Evolutionary conservation across 2,797 vertebrate species (phyloP).

Genomic region (Chromis chromis): DNA sequence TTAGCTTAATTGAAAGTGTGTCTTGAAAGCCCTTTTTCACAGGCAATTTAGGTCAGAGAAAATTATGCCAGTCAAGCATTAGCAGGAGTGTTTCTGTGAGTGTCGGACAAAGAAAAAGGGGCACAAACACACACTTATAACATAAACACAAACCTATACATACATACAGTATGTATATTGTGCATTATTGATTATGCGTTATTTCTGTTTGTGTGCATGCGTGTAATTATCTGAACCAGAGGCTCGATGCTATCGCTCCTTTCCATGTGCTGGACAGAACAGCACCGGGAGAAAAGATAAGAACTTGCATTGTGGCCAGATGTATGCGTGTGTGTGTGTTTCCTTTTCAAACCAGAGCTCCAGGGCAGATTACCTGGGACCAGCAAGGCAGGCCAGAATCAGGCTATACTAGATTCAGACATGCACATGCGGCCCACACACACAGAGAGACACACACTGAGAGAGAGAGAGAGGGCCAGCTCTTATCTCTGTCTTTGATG

Average conservation of each 20-base stretch:
- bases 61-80: conserved; percentile 14
- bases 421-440: background rate
- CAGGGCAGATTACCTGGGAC: conserved; percentile 72
- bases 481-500: conserved; percentile 65
- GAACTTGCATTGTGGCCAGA: conserved; percentile 49
- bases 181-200: background rate
- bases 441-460: background rate
- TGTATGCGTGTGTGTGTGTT: conserved; percentile 11
- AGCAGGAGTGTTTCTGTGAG: background rate
- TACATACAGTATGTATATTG: background rate
- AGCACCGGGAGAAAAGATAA: conserved; percentile 67
- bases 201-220: conserved; percentile 19
- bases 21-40: conserved; percentile 18
- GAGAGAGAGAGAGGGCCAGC: background rate
- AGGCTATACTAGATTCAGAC: conserved; percentile 38
- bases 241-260: conserved; percentile 72
- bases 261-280: conserved; percentile 67
- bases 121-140: background rate
- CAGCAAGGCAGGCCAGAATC: conserved; percentile 47
- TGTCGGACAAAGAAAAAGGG: conserved; percentile 10
- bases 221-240: conserved; percentile 53
- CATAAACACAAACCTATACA: background rate
- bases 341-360: conserved; percentile 53
- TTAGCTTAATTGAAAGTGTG: conserved; percentile 3
- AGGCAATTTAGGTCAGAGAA: conserved; percentile 42